phyloP scores from a whole-genome alignment of 1,140 invertebrate genomes.

The Galendromus occidentalis region DNA sequence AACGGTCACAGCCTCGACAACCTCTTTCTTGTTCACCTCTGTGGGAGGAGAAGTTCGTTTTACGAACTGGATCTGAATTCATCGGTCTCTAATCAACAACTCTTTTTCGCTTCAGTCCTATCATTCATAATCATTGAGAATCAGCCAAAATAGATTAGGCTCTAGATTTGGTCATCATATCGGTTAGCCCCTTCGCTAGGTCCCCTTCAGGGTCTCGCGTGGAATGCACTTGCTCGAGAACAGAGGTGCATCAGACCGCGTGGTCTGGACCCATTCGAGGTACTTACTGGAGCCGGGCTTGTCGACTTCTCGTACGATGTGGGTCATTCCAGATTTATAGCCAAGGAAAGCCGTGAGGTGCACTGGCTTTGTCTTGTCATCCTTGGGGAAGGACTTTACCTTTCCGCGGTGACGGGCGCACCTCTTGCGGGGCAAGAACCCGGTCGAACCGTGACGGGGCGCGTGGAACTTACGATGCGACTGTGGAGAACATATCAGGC shows the following conservation, averaged over 20 bases:
- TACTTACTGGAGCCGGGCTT: slow-evolving; percentile 93
- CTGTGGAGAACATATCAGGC: slow-evolving; percentile 39
- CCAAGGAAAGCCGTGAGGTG: slow-evolving; percentile 94
- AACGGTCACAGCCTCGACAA: slow-evolving; percentile 95
- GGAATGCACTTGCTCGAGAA: neutral
- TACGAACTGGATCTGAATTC: neutral
- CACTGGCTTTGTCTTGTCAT: slow-evolving; percentile 85
- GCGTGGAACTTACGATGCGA: slow-evolving; percentile 99
- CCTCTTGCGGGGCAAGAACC: slow-evolving; percentile 96
- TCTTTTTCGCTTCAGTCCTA: neutral
- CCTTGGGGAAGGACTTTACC: slow-evolving; percentile 99
- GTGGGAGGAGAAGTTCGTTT: slow-evolving; percentile 22
- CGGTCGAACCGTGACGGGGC: slow-evolving; percentile 97
- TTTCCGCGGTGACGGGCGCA: slow-evolving; percentile 86
- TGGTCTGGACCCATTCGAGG: slow-evolving; percentile 11
- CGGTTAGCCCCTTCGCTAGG: neutral
- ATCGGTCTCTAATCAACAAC: neutral
- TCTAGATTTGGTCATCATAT: neutral
- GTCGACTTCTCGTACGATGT: slow-evolving; percentile 95
- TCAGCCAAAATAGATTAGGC: neutral
- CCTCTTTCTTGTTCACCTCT: slow-evolving; percentile 99
- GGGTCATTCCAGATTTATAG: slow-evolving; percentile 99
- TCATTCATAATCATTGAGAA: slow-evolving; percentile 1
- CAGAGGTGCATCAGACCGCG: slow-evolving; percentile 5
- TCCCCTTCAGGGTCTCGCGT: slow-evolving; percentile 3